A percentile compares a stretch with the other conserved stretches of the same genome.
Conservation (phyloP, 2,888 invertebrate species). For the Tetragnatha montana region DNA sequence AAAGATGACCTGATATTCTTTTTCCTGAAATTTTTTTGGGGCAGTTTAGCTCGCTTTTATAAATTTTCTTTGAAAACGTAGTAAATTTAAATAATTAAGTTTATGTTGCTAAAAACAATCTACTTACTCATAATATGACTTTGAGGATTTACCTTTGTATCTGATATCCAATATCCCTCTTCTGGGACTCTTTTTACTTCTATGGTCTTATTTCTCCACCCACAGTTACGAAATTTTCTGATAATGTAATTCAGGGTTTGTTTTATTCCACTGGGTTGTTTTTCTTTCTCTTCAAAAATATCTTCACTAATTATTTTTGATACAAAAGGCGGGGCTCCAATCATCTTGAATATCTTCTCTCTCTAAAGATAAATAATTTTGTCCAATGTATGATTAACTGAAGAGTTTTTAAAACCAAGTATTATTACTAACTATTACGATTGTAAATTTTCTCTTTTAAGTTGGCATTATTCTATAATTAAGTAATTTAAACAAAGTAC, state of each 20-base stretch:
- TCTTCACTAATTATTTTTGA: conserved; percentile 19
- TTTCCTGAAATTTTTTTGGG: too few species aligned
- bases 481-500: neutral
- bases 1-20: too few species aligned
- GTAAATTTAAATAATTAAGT: too few species aligned
- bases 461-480: neutral
- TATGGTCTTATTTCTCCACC: conserved; percentile 44
- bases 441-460: neutral
- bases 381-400: too few species aligned
- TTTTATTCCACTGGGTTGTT: neutral
- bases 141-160: conserved; percentile 17
- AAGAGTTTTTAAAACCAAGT: neutral
- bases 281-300: neutral
- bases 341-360: neutral
- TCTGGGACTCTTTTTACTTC: neutral
- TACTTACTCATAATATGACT: too few species aligned
- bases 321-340: conserved; percentile 3
- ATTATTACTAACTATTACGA: neutral
- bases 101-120: too few species aligned
- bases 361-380: conserved; percentile 2
- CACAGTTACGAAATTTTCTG: conserved; percentile 21
- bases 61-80: too few species aligned
- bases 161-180: conserved; percentile 7
- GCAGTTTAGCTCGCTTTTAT: too few species aligned
- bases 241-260: neutral